A percentile compares a stretch with the other conserved stretches of the same genome.
Conservation (phyloP, 2,113 vertebrate genomes). For the Suncus etruscus region DNA sequence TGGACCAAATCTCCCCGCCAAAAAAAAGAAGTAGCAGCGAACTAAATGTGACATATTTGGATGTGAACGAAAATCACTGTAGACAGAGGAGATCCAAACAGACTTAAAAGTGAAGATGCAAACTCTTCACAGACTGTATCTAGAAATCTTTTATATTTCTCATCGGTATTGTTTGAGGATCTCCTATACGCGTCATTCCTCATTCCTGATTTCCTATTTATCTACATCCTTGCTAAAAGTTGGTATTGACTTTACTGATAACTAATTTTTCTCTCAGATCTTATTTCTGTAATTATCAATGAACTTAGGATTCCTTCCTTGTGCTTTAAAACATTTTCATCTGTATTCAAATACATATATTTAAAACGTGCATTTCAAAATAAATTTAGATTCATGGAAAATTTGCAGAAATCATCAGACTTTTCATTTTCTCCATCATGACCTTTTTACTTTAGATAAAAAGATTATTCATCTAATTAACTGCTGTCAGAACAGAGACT, state of each 20-base stretch:
- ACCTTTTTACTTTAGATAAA: not conserved
- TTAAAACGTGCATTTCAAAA: constrained; percentile 20
- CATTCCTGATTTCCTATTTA: not conserved
- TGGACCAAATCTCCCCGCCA: too few species aligned
- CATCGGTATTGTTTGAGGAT: not conserved
- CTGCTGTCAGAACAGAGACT: not conserved
- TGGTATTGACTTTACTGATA: not conserved
- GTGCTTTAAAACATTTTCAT: not conserved
- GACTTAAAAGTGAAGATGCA: not conserved
- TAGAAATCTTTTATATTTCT: not conserved
- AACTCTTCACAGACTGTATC: not conserved
- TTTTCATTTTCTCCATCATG: not conserved
- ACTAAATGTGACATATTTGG: too few species aligned
- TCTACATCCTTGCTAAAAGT: not conserved
- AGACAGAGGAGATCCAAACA: not conserved
- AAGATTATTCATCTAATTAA: not conserved
- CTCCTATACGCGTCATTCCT: not conserved
- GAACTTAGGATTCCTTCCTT: not conserved
- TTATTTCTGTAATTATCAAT: not conserved
- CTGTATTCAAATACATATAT: not conserved
- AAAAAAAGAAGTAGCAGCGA: too few species aligned
- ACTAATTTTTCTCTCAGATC: not conserved
- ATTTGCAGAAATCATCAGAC: not conserved
- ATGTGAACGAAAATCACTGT: not conserved
- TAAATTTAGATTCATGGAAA: constrained; percentile 9